A percentile compares a stretch with the other conserved stretches of the same genome.
phyloP scores from a whole-genome alignment of 1,140 invertebrate species.

The Panagrolaimus sp. region DNA sequence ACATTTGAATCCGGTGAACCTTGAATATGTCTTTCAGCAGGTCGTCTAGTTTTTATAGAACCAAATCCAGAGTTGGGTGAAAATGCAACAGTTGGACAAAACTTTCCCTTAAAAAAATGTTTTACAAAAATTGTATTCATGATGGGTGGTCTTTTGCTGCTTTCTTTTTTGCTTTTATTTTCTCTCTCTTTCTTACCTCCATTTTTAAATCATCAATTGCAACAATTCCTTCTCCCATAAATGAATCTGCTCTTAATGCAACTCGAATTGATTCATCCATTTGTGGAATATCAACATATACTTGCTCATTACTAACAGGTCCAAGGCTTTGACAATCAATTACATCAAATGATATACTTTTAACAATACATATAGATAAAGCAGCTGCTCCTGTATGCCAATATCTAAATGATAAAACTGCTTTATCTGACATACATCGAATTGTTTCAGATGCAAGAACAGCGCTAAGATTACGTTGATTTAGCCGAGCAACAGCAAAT shows the following conservation, averaged over 20 bases:
- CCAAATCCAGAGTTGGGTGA: conserved; percentile 21
- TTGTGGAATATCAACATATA: conserved; percentile 44
- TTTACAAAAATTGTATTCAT: neutral
- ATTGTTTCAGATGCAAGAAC: conserved; percentile 51
- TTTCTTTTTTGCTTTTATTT: too few species aligned
- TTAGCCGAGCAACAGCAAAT: conserved; percentile 43
- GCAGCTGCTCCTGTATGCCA: conserved; percentile 46
- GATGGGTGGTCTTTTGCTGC: too few species aligned
- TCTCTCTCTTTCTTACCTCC: conserved; percentile 23
- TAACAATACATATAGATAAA: conserved; percentile 38
- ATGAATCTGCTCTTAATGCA: conserved; percentile 25
- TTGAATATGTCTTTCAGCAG: conserved; percentile 1
- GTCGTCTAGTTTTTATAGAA: neutral
- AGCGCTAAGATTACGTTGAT: conserved; percentile 28
- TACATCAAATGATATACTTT: conserved; percentile 35
- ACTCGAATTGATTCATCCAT: conserved; percentile 48
- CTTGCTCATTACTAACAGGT: conserved; percentile 7
- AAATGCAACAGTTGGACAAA: conserved; percentile 36
- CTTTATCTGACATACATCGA: conserved; percentile 37
- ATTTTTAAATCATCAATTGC: conserved; percentile 40
- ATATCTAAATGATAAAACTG: conserved; percentile 34
- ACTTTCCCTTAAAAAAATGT: conserved; percentile 28
- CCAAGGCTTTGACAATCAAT: conserved; percentile 43
- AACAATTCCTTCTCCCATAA: conserved; percentile 34
- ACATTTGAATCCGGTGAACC: conserved; percentile 33